Evolutionary conservation across 2,888 invertebrate genomes (phyloP).

Genomic region (Euproctis similis): DNA sequence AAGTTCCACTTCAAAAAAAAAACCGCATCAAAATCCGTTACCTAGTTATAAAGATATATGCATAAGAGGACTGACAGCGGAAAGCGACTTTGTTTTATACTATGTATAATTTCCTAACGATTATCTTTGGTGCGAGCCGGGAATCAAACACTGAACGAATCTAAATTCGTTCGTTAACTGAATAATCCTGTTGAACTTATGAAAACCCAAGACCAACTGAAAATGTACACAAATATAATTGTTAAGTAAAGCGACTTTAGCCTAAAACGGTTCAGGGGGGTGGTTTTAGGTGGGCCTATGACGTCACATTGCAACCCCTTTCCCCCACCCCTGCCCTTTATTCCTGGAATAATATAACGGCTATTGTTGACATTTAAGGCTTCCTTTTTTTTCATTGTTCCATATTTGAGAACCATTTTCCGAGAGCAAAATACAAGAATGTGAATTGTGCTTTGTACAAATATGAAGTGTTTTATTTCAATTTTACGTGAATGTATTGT

Average conservation of each 20-base stretch:
- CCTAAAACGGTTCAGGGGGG: constrained; percentile 6
- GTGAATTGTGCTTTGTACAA: neutral
- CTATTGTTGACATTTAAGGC: constrained; percentile 15
- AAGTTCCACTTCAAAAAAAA: too few species aligned
- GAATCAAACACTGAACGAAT: too few species aligned
- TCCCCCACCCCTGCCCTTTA: constrained; percentile 9
- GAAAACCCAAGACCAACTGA: neutral
- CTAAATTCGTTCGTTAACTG: too few species aligned
- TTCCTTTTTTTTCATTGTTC: constrained; percentile 11
- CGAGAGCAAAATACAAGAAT: neutral
- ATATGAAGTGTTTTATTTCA: neutral
- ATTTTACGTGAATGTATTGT: too few species aligned
- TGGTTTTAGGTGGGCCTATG: constrained; percentile 29
- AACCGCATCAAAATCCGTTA: too few species aligned
- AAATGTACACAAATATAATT: too few species aligned
- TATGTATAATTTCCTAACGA: too few species aligned
- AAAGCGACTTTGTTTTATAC: too few species aligned
- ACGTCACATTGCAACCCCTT: constrained; percentile 27
- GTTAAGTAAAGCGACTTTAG: neutral
- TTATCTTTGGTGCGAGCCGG: too few species aligned
- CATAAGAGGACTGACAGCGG: too few species aligned
- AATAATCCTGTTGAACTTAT: neutral
- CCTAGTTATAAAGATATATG: too few species aligned
- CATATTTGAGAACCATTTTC: constrained; percentile 1
- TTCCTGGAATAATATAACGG: constrained; percentile 18